Evolutionary conservation across 2,797 vertebrate genomes (phyloP), one percentile per base, ranked within the genome.

Genomic region (Schizothorax lantsangensis): DNA sequence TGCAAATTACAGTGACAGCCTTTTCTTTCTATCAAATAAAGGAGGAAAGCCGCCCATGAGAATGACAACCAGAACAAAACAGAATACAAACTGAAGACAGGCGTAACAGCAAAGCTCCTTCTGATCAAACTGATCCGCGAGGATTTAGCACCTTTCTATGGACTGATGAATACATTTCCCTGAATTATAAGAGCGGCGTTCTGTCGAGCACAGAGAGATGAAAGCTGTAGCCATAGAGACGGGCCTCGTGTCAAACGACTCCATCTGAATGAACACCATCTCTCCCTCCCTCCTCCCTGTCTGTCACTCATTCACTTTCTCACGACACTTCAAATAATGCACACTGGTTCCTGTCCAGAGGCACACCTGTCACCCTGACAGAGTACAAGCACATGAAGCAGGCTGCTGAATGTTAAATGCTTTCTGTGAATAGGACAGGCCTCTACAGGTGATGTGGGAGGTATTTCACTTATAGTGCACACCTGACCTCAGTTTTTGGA

Each of bases 201-300:
- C 83, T 81, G 79, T 49, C 26, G 85, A 85, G 85, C 68, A 79
- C 45, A 82, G 66, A 36, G 54, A 57, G 73, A 74, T 64, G 79
- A 87, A 71, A 81, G 77, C 73, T 84, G 89, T 90, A 87, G 85
- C 85, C 89, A 84, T 88, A 88, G 87, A 84, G 86, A 88, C 81
- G 11, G 30, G 69, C 47, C 45, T 84, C 64, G 81, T 69, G 85
- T 81, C 86, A 69, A 71, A 69, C 43, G 69, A n/a, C 79, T 77
- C 47, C 69, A 81, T 59, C 33, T 38, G 79, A 85, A 89, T n/a
- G 64, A 54, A 79, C 12, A 11, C 79, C 4, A 30, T 36, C 54
- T 36, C 54, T 26, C 8, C 6, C 84, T 78, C 74, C 75, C 84
- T 69, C 26, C 45, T 49, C 14, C 9, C 79, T 8, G n/a, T 12